A percentile compares a stretch with the other conserved stretches of the same genome.
phyloP scores from a whole-genome alignment of 2,113 vertebrate species.

The Poecile atricapillus region DNA sequence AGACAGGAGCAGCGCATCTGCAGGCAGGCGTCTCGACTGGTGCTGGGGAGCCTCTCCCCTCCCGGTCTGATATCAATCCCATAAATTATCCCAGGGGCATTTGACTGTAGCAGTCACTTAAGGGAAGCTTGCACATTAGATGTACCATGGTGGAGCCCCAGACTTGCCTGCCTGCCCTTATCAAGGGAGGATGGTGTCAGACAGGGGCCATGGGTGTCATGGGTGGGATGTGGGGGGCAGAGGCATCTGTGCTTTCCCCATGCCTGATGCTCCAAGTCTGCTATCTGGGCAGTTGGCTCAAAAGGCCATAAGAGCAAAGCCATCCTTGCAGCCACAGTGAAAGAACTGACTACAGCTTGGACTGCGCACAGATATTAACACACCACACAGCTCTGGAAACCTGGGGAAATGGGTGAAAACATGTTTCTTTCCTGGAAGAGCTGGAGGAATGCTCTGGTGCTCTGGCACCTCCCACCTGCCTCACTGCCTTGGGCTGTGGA shows the following conservation, averaged over 20 bases:
- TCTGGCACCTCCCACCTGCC: not conserved
- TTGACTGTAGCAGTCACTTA: not conserved
- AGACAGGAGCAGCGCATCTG: not conserved
- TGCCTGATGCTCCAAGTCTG: not conserved
- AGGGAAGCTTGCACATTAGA: accelerated
- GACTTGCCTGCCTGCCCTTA: not conserved
- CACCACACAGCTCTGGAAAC: not conserved
- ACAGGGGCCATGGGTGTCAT: not conserved
- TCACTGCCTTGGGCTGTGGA: not conserved
- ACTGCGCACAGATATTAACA: not conserved
- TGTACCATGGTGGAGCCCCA: not conserved
- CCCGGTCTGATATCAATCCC: not conserved
- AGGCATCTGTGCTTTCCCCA: not conserved
- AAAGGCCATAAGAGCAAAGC: not conserved
- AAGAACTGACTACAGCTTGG: not conserved
- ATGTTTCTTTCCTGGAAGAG: not conserved
- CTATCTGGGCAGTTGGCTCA: accelerated
- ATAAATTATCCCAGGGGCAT: not conserved
- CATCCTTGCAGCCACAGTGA: not conserved
- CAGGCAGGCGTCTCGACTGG: accelerated
- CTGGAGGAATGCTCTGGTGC: not conserved
- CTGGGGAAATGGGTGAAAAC: not conserved
- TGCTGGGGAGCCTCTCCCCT: not conserved
- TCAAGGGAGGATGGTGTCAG: not conserved
- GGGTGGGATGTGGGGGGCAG: accelerated